phyloP scores from a whole-genome alignment of 2,888 invertebrate genomes.

The Ctenicera cuprea region DNA sequence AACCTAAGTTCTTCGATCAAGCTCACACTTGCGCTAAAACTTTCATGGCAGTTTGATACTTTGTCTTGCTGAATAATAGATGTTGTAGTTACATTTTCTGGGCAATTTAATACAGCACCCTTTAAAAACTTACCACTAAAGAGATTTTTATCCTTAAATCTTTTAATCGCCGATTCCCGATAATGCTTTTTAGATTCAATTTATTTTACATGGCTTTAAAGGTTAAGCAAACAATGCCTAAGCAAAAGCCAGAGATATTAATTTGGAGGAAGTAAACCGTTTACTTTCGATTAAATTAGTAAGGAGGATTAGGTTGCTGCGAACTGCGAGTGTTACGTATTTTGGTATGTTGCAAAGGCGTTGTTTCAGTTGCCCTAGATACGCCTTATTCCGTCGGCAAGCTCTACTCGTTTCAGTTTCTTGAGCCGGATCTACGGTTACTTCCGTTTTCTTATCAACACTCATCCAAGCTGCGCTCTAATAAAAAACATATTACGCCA shows the following conservation, averaged over 20 bases:
- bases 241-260: not conserved
- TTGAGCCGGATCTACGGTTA: conserved; percentile 40
- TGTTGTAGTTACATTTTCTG: conserved; percentile 33
- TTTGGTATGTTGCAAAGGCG: conserved; percentile 34
- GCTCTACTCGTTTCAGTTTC: conserved; percentile 48
- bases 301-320: conserved; percentile 8
- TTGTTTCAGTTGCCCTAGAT: conserved; percentile 61
- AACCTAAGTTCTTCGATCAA: conserved; percentile 39
- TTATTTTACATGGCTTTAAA: not conserved
- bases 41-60: conserved; percentile 44
- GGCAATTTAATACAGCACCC: conserved; percentile 15
- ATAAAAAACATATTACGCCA: not conserved
- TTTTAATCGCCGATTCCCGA: not conserved
- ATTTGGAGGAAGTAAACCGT: conserved; percentile 4
- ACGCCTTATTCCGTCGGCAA: conserved; percentile 49
- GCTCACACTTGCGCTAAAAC: conserved; percentile 37
- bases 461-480: not conserved
- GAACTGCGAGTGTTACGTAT: not conserved
- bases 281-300: conserved; percentile 16
- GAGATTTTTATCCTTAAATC: not conserved
- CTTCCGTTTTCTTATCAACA: conserved; percentile 50
- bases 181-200: not conserved
- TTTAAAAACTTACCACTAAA: not conserved
- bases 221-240: not conserved
- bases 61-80: conserved; percentile 46